Evolutionary conservation across 2,113 vertebrate species (phyloP).

Genomic region (Cygnus buccinator): DNA sequence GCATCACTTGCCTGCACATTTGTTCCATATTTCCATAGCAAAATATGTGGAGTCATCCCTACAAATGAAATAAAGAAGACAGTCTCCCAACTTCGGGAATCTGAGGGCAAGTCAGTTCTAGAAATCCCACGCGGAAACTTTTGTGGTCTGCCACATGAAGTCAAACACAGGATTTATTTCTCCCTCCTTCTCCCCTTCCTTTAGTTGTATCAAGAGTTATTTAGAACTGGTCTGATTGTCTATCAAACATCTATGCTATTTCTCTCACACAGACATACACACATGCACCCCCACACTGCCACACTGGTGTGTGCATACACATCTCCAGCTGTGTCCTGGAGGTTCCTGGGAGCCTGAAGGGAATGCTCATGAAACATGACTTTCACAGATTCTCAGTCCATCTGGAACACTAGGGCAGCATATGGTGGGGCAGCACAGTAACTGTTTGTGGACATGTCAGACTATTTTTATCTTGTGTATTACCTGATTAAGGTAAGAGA

Average conservation of each 20-base stretch:
- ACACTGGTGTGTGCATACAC: slow-evolving; percentile 19
- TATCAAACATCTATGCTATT: not conserved
- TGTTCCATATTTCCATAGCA: not conserved
- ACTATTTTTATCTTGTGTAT: slow-evolving; percentile 29
- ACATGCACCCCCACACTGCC: accelerated
- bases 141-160: not conserved
- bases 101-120: not conserved
- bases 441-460: slow-evolving; percentile 54
- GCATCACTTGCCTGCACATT: not conserved
- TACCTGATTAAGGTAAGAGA: slow-evolving; percentile 56
- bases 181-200: not conserved
- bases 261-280: not conserved
- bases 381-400: slow-evolving; percentile 62
- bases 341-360: slow-evolving; percentile 59
- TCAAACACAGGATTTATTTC: not conserved
- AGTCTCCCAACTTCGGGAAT: not conserved
- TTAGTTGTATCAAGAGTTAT: not conserved
- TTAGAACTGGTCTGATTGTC: not conserved
- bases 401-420: slow-evolving; percentile 62
- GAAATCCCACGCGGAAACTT: not conserved
- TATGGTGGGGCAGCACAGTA: slow-evolving; percentile 53
- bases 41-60: not conserved
- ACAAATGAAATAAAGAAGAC: not conserved
- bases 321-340: slow-evolving; percentile 67
- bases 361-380: slow-evolving; percentile 72